These are phyloP conservation scores for Salvelinus sp. DNA, from an alignment of 2,113 vertebrate genomes.

Conservation along the genomic window DNA sequence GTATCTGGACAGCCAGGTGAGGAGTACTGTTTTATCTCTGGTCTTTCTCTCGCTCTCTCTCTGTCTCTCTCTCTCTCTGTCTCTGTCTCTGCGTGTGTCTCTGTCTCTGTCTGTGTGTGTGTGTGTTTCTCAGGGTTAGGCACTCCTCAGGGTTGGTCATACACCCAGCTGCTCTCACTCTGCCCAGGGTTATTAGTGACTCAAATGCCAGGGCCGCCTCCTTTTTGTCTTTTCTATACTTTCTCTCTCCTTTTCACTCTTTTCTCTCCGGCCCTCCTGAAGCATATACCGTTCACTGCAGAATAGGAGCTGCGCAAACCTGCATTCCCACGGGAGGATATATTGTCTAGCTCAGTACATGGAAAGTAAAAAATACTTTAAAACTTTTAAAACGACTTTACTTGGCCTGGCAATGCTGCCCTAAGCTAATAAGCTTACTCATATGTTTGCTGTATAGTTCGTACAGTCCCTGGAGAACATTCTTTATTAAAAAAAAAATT, in stretches of 20 bases:
- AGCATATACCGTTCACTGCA: background rate
- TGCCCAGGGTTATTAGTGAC: too few species aligned
- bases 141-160: background rate
- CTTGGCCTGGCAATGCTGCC: too few species aligned
- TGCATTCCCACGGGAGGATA: too few species aligned
- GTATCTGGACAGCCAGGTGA: conserved; percentile 98
- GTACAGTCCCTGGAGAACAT: background rate
- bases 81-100: conserved; percentile 1
- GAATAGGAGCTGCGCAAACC: too few species aligned
- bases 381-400: too few species aligned
- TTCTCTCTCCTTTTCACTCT: background rate
- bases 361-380: too few species aligned
- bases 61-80: too few species aligned
- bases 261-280: background rate
- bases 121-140: background rate
- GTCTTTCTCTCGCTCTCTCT: conserved; percentile 7
- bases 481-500: background rate
- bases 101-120: background rate
- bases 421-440: background rate
- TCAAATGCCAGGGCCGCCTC: background rate
- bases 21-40: conserved; percentile 42
- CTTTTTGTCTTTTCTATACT: background rate
- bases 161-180: background rate
- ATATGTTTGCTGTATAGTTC: background rate
- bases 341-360: too few species aligned